Evolutionary conservation across 2,888 invertebrate genomes (phyloP), one percentile per base, ranked within the genome.

Genomic region (Diadromus collaris): DNA sequence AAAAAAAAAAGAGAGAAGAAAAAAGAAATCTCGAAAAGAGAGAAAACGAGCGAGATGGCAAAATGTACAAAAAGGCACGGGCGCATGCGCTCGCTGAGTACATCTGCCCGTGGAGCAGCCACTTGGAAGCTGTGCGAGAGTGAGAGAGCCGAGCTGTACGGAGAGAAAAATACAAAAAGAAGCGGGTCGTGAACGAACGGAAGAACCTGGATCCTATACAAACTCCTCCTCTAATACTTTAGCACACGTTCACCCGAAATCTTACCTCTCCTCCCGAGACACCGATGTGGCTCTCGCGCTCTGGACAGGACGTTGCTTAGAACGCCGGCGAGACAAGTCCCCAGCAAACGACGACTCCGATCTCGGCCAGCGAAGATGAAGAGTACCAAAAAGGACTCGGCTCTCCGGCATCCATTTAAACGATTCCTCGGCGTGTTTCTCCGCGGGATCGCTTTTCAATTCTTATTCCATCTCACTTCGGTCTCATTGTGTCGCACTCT

Each of bases 401-500:
- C 44, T 27, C 27, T 10, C 19, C 38, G 6, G 54, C 19, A 16
- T 61, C 44, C 27, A 65, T 76, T 71, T 54, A 68, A 68, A 67
- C 67, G 77, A 72, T 77, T 72, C 63, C 67, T 38, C 44, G 51
- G 24, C 46, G 46, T 19, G 61, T 68, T 21, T 48, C 46, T 21
- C 60, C 32, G 44, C 73, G n/a, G 63, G 68, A 68, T 78, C 64
- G 64, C 32, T 73, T 73, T 58, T 69, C 73, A 34, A 78, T 78
- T 73, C 38, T 41, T 64, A 68, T 21, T 41, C 60, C 10, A 46
- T 13, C 27, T 21, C 13, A 2, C 61, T 38, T 13, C 48, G 27
- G 13, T 38, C 10, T 21, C 54, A 10, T 68, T 78, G 88, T 89
- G 88, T 87, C 86, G 85, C 83, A 81, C 84, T 85, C 87, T 85